These are phyloP conservation scores for Corvus moneduloides DNA, from an alignment of 2,113 vertebrate species.

Conservation along the genomic window DNA sequence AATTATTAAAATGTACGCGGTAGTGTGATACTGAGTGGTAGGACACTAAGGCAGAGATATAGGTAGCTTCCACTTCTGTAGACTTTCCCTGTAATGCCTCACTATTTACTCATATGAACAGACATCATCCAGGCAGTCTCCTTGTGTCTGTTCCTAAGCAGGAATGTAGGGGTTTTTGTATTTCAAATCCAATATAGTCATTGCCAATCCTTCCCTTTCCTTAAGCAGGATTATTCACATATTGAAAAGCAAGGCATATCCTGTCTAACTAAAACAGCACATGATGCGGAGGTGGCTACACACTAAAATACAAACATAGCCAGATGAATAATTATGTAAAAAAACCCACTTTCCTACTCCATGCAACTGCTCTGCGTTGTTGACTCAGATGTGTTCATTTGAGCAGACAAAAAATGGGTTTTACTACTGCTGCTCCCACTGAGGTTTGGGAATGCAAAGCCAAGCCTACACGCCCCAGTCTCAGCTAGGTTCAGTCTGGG, in stretches of 20 bases:
- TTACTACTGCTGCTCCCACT: background rate
- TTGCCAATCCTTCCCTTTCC: background rate
- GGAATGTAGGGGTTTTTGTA: background rate
- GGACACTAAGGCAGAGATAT: background rate
- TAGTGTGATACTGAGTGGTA: background rate
- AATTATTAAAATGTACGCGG: background rate
- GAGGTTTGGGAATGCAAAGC: background rate
- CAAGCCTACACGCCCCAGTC: background rate
- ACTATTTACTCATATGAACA: background rate
- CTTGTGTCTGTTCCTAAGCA: background rate
- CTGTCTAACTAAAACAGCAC: slow-evolving; percentile 27
- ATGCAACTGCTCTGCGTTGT: background rate
- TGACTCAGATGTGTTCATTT: slow-evolving; percentile 1
- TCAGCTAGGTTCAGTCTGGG: background rate
- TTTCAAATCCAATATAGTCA: background rate
- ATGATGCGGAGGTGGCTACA: background rate
- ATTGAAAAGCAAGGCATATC: background rate
- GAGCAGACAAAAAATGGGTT: background rate
- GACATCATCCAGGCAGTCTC: background rate
- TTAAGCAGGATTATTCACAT: background rate
- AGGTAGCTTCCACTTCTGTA: background rate
- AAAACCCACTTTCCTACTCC: background rate
- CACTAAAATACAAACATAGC: background rate
- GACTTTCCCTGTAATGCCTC: background rate
- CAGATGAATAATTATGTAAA: slow-evolving; percentile 12